Evolutionary conservation across 2,113 vertebrate genomes (phyloP).

Genomic region (Chascanopsetta lugubris): DNA sequence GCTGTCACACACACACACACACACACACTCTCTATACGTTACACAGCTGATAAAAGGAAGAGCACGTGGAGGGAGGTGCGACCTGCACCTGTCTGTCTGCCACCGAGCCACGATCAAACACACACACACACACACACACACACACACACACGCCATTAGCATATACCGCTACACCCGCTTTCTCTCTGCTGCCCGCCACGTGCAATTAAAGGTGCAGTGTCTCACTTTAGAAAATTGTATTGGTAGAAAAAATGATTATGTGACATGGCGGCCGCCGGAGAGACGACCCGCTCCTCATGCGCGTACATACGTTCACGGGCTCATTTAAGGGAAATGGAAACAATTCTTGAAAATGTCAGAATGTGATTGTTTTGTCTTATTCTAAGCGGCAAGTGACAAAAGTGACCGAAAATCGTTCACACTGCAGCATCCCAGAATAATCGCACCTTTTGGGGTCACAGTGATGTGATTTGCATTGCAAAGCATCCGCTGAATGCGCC

Average conservation of each 20-base stretch:
- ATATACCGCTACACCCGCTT: constrained; percentile 36
- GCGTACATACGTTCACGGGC: no score
- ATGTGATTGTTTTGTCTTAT: no score
- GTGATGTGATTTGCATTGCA: constrained; percentile 76
- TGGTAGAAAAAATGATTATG: no score
- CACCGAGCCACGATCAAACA: constrained; percentile 35
- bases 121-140: not conserved
- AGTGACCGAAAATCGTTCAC: no score
- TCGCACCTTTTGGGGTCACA: constrained; percentile 63
- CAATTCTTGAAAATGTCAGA: no score
- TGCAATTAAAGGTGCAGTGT: constrained; percentile 45
- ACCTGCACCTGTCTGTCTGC: constrained; percentile 16
- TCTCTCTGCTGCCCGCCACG: constrained; percentile 24
- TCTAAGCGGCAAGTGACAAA: no score
- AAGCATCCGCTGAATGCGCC: constrained; percentile 53
- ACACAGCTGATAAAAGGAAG: not conserved
- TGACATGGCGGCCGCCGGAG: no score
- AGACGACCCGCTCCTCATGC: no score
- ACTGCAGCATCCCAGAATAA: constrained; percentile 64
- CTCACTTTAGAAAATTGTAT: no score
- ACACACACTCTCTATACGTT: constrained; percentile 30
- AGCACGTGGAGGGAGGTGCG: constrained; percentile 3
- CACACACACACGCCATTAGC: constrained; percentile 35
- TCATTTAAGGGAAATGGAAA: no score
- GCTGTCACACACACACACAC: no score